These are phyloP conservation scores for Nephotettix cincticeps DNA, from an alignment of 1,140 invertebrate species.

Conservation along the genomic window DNA sequence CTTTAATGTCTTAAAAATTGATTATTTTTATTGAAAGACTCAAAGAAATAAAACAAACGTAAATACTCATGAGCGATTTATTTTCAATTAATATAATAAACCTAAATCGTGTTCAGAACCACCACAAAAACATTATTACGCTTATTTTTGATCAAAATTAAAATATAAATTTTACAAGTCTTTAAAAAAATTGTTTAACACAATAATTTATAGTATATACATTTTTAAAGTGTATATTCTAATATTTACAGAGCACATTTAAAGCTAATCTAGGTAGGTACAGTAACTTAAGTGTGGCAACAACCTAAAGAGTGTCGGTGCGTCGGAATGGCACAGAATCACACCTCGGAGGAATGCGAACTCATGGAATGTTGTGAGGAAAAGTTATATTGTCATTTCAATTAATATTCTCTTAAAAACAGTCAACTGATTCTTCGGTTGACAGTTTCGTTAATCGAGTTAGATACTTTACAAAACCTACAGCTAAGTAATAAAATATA, in stretches of 20 bases:
- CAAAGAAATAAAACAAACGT: background rate
- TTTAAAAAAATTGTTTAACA: slow-evolving; percentile 20
- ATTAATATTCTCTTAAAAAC: background rate
- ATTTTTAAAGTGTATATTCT: background rate
- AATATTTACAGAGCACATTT: slow-evolving; percentile 22
- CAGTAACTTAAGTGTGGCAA: background rate
- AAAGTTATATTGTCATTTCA: background rate
- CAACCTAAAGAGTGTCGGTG: background rate
- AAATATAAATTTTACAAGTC: slow-evolving; percentile 23
- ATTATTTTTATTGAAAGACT: too few relatives aligned
- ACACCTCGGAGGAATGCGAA: background rate
- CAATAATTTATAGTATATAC: slow-evolving; percentile 24
- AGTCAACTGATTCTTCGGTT: background rate
- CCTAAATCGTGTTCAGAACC: slow-evolving; percentile 1
- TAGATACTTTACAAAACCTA: background rate
- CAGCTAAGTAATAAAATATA: background rate
- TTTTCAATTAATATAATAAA: slow-evolving; percentile 25
- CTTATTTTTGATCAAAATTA: slow-evolving; percentile 16
- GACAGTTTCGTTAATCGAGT: background rate
- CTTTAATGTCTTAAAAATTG: too few relatives aligned
- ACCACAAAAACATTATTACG: slow-evolving; percentile 3
- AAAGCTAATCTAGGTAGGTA: slow-evolving; percentile 22
- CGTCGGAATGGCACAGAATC: slow-evolving; percentile 8
- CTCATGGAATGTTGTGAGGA: background rate
- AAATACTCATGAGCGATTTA: slow-evolving; percentile 21